phyloP scores from a whole-genome alignment of 2,888 invertebrate genomes.

The Tachina fera region DNA sequence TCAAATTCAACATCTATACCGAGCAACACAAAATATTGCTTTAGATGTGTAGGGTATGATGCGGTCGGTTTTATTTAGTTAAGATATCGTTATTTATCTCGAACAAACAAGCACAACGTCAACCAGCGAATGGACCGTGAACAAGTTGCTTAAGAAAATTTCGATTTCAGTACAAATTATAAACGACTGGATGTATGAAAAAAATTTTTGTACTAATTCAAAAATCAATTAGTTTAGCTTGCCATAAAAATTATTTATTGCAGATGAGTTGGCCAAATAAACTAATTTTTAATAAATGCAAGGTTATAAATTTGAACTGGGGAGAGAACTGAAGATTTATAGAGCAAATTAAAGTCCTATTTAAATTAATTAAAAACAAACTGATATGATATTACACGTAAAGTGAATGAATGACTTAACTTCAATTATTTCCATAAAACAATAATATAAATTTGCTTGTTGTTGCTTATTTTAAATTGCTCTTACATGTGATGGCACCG shows the following conservation, averaged over 20 bases:
- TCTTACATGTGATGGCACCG: too few species aligned
- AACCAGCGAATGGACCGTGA: slow-evolving; percentile 44
- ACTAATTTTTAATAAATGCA: background rate
- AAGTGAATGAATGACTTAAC: too few species aligned
- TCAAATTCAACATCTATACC: background rate
- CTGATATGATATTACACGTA: too few species aligned
- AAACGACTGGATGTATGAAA: background rate
- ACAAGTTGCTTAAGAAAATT: slow-evolving; percentile 39
- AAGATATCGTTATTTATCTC: background rate
- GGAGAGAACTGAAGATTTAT: background rate
- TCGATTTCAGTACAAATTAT: slow-evolving; percentile 51
- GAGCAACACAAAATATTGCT: background rate
- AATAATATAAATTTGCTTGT: too few species aligned
- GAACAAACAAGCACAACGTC: slow-evolving; percentile 4
- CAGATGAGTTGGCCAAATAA: slow-evolving; percentile 19
- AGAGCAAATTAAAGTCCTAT: background rate
- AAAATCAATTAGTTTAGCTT: slow-evolving; percentile 36
- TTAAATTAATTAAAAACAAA: too few species aligned
- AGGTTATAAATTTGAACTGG: background rate
- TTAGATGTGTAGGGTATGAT: background rate
- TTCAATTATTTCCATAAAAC: too few species aligned
- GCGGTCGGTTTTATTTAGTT: too few species aligned
- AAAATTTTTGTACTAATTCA: slow-evolving; percentile 24
- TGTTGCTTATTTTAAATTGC: too few species aligned
- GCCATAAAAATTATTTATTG: background rate